Conservation (phyloP, 2,888 invertebrate species). For the Lamellibrachia satsuma region DNA sequence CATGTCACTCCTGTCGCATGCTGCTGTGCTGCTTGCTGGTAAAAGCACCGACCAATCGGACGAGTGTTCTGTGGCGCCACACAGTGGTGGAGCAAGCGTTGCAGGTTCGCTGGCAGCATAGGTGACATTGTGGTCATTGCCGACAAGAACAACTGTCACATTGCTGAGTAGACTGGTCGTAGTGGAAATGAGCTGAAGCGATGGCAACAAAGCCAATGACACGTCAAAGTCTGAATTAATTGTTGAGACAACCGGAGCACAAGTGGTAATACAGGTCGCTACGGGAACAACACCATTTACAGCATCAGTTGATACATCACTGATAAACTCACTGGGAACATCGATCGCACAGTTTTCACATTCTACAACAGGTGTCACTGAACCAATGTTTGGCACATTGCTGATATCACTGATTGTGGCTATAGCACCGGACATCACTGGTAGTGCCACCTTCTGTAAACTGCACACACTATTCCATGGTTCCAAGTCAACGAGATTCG, state of each 20-base stretch:
- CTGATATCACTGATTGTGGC: not conserved
- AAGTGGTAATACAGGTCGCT: not conserved
- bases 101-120: not conserved
- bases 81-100: not conserved
- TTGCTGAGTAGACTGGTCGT: not conserved
- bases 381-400: not conserved
- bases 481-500: not conserved
- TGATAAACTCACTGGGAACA: not conserved
- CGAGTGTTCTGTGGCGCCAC: not conserved
- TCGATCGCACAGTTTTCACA: not conserved
- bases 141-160: not conserved
- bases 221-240: not conserved
- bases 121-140: not conserved
- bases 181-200: not conserved
- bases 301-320: not conserved
- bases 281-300: not conserved
- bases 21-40: not conserved
- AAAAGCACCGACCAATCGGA: not conserved
- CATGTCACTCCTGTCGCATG: not conserved
- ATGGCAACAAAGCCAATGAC: not conserved
- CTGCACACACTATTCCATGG: slow-evolving; percentile 1
- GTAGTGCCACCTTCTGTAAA: slow-evolving; percentile 7
- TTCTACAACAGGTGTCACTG: not conserved
- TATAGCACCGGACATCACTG: not conserved
- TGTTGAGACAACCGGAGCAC: not conserved